These are phyloP conservation scores for Artibeus jamaicensis DNA, from an alignment of 2,797 vertebrate genomes.

Conservation along the genomic window DNA sequence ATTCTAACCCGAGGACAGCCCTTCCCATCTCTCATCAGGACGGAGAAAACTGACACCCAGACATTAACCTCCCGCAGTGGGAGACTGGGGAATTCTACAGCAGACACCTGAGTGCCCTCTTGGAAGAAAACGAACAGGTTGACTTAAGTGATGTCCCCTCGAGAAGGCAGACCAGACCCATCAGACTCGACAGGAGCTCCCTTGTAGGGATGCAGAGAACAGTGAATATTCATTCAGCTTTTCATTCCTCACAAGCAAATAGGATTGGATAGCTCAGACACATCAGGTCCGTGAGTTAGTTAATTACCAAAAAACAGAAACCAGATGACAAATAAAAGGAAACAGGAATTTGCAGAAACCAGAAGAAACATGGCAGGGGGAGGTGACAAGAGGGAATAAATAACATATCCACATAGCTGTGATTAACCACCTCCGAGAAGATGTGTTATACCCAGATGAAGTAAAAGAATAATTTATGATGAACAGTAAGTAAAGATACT, in stretches of 20 bases:
- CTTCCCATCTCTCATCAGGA: neutral
- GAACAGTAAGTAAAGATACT: neutral
- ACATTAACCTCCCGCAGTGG: neutral
- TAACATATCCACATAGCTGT: neutral
- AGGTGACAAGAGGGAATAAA: neutral
- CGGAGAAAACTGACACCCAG: neutral
- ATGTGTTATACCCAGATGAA: too few species aligned
- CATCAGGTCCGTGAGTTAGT: neutral
- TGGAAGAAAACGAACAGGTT: neutral
- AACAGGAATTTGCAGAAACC: neutral
- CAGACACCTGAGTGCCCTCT: accelerated
- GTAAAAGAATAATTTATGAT: neutral
- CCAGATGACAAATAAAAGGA: neutral
- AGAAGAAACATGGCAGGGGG: neutral
- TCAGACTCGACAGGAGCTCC: neutral
- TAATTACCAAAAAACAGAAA: neutral
- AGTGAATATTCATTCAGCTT: neutral
- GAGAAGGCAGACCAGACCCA: neutral
- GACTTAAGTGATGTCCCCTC: neutral
- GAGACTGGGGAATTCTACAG: neutral
- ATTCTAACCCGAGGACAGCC: neutral
- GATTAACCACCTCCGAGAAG: neutral
- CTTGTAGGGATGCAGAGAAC: neutral
- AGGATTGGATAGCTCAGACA: neutral
- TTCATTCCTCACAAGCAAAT: neutral